These are phyloP conservation scores for Spongilla lacustris DNA, from an alignment of 37 sponge, comb jelly and placozoan species.

Conservation along the genomic window DNA sequence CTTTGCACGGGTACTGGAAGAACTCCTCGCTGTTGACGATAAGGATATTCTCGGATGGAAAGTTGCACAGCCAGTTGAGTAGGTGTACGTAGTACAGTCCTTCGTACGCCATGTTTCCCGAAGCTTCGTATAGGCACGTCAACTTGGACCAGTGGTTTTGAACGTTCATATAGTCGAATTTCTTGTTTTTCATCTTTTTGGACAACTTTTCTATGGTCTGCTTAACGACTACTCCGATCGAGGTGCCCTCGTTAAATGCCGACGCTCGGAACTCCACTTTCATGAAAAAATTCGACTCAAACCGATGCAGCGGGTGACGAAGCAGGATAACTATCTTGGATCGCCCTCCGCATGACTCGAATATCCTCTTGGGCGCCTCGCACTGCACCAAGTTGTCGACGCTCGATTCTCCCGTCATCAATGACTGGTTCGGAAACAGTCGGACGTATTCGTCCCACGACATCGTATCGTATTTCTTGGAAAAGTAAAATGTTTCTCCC, in stretches of 20 bases:
- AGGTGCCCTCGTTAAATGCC: not conserved
- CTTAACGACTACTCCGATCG: constrained; percentile 20
- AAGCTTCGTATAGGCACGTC: constrained; percentile 29
- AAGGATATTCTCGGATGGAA: constrained; percentile 75
- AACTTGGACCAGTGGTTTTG: constrained; percentile 22
- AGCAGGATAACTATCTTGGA: constrained; percentile 64
- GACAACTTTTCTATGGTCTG: constrained; percentile 17
- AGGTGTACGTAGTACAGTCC: constrained; percentile 68
- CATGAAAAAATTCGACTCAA: constrained; percentile 71
- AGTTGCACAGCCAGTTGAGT: constrained; percentile 78
- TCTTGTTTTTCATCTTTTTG: not conserved
- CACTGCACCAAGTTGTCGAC: constrained; percentile 59
- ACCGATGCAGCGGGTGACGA: constrained; percentile 57
- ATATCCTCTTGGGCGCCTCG: constrained; percentile 50
- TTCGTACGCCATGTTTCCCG: constrained; percentile 61
- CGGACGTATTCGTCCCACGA: constrained; percentile 59
- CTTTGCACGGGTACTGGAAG: constrained; percentile 24
- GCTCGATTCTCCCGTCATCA: constrained; percentile 68
- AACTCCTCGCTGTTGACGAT: constrained; percentile 81
- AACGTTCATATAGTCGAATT: constrained; percentile 8
- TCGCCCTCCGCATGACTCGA: constrained; percentile 59
- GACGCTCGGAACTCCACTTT: not conserved
- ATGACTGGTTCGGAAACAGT: constrained; percentile 1
- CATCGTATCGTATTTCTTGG: constrained; percentile 14
- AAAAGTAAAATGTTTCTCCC: constrained; percentile 82